phyloP scores from a whole-genome alignment of 2,888 invertebrate species.

The Cryptus viduatorius region DNA sequence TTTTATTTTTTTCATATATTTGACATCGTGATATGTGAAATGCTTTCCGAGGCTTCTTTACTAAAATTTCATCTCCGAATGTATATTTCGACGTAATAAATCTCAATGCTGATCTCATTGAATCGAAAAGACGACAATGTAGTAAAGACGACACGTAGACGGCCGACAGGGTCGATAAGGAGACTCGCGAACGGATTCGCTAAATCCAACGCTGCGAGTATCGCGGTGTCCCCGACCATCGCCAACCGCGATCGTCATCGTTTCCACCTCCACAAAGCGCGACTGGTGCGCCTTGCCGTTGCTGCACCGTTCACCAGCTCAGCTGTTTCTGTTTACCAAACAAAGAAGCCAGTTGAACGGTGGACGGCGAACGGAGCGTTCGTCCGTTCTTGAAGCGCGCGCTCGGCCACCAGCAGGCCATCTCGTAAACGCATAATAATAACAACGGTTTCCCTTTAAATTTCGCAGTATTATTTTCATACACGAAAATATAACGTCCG shows the following conservation, averaged over 20 bases:
- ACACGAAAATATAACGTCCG: not conserved
- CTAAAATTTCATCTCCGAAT: not conserved
- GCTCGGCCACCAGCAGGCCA: slow-evolving; percentile 51
- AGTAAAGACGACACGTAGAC: not conserved
- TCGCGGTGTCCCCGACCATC: slow-evolving; percentile 41
- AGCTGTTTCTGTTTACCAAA: slow-evolving; percentile 85
- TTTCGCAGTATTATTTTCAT: not conserved
- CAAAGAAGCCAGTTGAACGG: slow-evolving; percentile 82
- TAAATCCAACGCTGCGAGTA: slow-evolving; percentile 15
- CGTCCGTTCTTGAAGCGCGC: slow-evolving; percentile 65
- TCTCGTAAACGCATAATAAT: slow-evolving; percentile 21
- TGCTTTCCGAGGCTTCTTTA: not conserved
- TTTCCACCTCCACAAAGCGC: slow-evolving; percentile 60
- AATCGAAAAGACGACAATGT: not conserved
- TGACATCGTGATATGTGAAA: not conserved
- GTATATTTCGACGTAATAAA: not conserved
- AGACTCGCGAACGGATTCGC: slow-evolving; percentile 50
- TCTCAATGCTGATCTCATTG: slow-evolving; percentile 2
- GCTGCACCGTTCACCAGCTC: slow-evolving; percentile 74
- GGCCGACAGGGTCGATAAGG: slow-evolving; percentile 52
- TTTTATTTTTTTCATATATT: not conserved
- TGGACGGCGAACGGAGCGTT: slow-evolving; percentile 76
- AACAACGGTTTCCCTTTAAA: slow-evolving; percentile 1
- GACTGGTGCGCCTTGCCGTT: slow-evolving; percentile 22
- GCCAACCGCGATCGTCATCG: slow-evolving; percentile 53